These are phyloP conservation scores for Drosophila fulvimacula DNA, from an alignment of 2,888 invertebrate species.

Conservation along the genomic window DNA sequence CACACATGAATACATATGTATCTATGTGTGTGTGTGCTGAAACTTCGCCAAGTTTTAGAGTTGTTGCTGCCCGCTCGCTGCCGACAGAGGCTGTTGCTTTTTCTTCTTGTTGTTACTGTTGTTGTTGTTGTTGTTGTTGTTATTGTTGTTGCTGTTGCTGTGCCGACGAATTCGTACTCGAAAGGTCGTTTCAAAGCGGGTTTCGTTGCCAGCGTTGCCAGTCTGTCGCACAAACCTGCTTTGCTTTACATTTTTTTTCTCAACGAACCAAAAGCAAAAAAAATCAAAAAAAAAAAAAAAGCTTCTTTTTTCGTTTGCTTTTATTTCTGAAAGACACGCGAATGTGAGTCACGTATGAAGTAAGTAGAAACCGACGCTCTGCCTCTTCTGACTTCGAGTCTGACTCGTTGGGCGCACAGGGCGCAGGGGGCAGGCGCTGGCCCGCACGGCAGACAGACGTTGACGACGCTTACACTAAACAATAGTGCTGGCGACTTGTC, in stretches of 20 bases:
- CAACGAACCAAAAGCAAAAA: slow-evolving; percentile 47
- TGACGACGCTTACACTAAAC: slow-evolving; percentile 34
- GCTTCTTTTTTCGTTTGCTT: slow-evolving; percentile 60
- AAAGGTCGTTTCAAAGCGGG: slow-evolving; percentile 84
- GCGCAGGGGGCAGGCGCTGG: slow-evolving; percentile 11
- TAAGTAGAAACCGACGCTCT: slow-evolving; percentile 74
- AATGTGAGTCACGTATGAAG: slow-evolving; percentile 80
- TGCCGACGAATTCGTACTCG: slow-evolving; percentile 83
- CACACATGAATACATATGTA: slow-evolving; percentile 1
- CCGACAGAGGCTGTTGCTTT: slow-evolving; percentile 65
- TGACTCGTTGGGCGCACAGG: slow-evolving; percentile 33
- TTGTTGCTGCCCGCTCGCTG: slow-evolving; percentile 59
- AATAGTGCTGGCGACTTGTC: slow-evolving; percentile 1
- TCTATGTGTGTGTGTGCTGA: slow-evolving; percentile 32
- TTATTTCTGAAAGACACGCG: slow-evolving; percentile 79
- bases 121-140: slow-evolving; percentile 63
- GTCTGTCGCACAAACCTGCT: slow-evolving; percentile 73
- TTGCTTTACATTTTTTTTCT: slow-evolving; percentile 77
- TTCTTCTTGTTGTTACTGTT: too few species aligned
- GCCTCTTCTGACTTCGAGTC: slow-evolving; percentile 33
- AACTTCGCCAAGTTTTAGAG: slow-evolving; percentile 69
- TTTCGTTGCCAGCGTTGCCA: slow-evolving; percentile 81
- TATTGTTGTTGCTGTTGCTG: slow-evolving; percentile 65
- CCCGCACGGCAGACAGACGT: slow-evolving; percentile 46
- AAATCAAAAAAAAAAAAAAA: slow-evolving; percentile 60